Evolutionary conservation across 2,113 vertebrate genomes (phyloP).

Genomic region (Strix uralensis): DNA sequence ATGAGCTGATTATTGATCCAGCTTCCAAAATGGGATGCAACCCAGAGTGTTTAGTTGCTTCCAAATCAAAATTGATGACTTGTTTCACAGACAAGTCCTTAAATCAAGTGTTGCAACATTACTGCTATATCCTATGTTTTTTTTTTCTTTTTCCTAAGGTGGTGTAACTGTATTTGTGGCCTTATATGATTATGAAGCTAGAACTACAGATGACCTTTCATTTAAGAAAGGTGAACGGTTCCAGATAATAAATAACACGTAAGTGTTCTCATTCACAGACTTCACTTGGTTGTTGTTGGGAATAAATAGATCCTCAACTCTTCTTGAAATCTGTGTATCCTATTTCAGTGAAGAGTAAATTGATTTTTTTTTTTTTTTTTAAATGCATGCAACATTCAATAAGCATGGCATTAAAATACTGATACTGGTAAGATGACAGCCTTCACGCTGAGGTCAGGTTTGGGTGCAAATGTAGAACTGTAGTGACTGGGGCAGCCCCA

Average conservation of each 20-base stretch:
- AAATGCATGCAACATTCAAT: background rate
- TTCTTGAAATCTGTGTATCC: background rate
- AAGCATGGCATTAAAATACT: background rate
- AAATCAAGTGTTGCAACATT: background rate
- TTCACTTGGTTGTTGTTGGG: background rate
- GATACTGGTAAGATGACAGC: background rate
- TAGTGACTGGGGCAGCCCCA: background rate
- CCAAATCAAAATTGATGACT: background rate
- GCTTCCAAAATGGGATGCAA: background rate
- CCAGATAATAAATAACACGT: constrained; percentile 99
- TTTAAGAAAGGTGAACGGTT: constrained; percentile 98
- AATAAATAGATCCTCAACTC: background rate
- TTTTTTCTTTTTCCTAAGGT: constrained; percentile 72
- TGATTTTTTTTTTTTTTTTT: background rate
- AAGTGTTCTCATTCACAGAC: constrained; percentile 61
- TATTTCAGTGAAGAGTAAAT: background rate
- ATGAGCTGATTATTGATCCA: background rate
- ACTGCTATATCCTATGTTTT: background rate
- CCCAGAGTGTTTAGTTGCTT: background rate
- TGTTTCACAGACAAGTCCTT: background rate
- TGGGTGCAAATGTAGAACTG: background rate
- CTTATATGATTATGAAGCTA: constrained; percentile 98
- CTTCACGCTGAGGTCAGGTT: background rate
- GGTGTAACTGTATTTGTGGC: constrained; percentile 98
- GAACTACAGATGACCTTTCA: constrained; percentile 96